Conservation (phyloP, 2,888 invertebrate genomes). For the Hydraecia micacea region DNA sequence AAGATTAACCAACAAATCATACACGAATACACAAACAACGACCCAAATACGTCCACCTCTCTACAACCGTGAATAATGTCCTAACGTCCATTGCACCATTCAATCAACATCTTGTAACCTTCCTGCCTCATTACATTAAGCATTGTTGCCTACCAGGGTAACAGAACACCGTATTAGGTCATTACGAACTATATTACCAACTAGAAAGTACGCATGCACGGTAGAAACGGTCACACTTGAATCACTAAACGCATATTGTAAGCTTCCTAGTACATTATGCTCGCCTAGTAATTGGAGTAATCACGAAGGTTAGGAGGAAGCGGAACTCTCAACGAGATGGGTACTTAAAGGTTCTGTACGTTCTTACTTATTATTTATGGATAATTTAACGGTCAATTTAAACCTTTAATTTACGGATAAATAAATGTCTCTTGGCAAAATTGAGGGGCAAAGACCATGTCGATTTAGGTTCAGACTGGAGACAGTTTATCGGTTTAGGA, state of each 20-base stretch:
- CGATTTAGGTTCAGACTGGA: conserved; percentile 19
- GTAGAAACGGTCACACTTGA: conserved; percentile 68
- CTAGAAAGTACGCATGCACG: conserved; percentile 61
- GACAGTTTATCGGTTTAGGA: conserved; percentile 26
- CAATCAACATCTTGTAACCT: conserved; percentile 64
- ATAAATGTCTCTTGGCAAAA: conserved; percentile 51
- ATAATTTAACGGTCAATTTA: conserved; percentile 22
- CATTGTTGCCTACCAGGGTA: conserved; percentile 64
- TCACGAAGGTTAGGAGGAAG: conserved; percentile 62
- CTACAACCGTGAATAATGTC: conserved; percentile 52
- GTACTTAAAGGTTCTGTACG: conserved; percentile 42
- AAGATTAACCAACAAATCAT: not conserved
- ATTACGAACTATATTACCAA: conserved; percentile 58
- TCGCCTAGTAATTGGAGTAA: conserved; percentile 65
- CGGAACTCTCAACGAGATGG: conserved; percentile 58
- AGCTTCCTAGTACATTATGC: conserved; percentile 68
- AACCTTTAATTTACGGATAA: conserved; percentile 34
- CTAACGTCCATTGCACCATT: conserved; percentile 57
- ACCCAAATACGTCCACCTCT: conserved; percentile 48
- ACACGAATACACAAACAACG: conserved; percentile 10
- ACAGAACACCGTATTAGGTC: conserved; percentile 64
- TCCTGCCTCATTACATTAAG: conserved; percentile 60
- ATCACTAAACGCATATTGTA: conserved; percentile 69
- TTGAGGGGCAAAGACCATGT: conserved; percentile 33
- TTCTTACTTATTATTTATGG: conserved; percentile 48